phyloP scores from a whole-genome alignment of 2,113 vertebrate genomes.

The Felis chaus region DNA sequence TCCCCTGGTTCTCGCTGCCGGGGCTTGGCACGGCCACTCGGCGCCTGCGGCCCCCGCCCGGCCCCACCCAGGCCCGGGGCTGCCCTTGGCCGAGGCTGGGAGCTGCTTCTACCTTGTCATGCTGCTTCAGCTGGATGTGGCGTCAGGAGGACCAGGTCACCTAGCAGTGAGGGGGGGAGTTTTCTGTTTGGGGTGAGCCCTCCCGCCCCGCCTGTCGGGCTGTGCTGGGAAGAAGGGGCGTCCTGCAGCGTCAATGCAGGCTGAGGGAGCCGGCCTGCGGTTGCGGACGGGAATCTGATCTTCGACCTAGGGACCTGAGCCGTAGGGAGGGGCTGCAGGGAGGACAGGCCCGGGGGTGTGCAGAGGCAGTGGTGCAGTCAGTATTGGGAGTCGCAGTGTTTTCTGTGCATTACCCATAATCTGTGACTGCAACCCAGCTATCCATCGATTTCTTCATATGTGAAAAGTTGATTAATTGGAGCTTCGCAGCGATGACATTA shows the following conservation, averaged over 20 bases:
- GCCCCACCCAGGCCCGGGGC: slow-evolving; percentile 78
- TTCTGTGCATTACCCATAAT: neutral
- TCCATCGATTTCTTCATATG: neutral
- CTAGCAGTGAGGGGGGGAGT: neutral
- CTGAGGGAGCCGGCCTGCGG: slow-evolving; percentile 60
- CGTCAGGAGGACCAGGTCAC: neutral
- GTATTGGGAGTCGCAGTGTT: neutral
- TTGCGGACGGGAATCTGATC: slow-evolving; percentile 45
- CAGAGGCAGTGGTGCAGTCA: neutral
- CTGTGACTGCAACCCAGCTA: neutral
- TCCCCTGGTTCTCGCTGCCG: slow-evolving; percentile 31
- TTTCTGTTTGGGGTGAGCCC: neutral
- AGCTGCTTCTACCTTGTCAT: neutral
- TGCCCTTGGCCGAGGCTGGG: slow-evolving; percentile 7
- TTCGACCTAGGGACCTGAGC: neutral
- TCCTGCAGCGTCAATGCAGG: slow-evolving; percentile 74
- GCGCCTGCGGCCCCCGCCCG: slow-evolving; percentile 68
- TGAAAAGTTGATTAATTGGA: slow-evolving; percentile 56
- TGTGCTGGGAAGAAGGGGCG: neutral
- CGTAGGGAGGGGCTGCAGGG: slow-evolving; percentile 71
- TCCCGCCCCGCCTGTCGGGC: neutral
- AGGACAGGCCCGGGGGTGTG: slow-evolving; percentile 2
- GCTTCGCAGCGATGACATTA: neutral
- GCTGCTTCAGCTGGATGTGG: slow-evolving; percentile 24
- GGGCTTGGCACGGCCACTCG: slow-evolving; percentile 69